Evolutionary conservation across 2,113 vertebrate species (phyloP), one percentile per base, ranked within the genome.

Genomic region (Mesitornis unicolor): DNA sequence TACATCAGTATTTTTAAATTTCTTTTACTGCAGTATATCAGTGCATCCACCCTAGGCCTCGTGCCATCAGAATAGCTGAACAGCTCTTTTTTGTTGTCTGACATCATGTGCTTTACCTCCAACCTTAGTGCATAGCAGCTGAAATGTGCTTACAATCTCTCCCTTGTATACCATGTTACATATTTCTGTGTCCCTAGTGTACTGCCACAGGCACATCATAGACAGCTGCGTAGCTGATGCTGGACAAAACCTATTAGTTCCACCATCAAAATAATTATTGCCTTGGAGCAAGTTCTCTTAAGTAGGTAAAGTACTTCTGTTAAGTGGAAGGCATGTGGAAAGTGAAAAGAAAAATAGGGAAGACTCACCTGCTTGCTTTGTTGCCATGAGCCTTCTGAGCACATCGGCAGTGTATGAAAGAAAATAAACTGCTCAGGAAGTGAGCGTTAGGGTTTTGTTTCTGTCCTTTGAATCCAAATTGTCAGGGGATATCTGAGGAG

Each of bases 121-220:
- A 84, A 1, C n/a, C 60, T 74, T 40, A 29, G 28, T 3, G 7
- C 4, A 0, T 38, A 75, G 56, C 56, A 51, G 1, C 63, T 71
- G 63, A 67, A 69, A 35, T 4, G 35, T 74, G 38, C 16, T 63
- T 47, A 6, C 18, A 29, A n/a, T 33, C 35, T 54, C 57, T 45
- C 7, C 14, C 18, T 33, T 60, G 0, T 24, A 1, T 35, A 33
- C 51, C 38, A 28, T 59, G 10, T 54, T 38, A 6, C 20, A 2
- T 45, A 4, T 74, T 83, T 20, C n/a, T 0, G 0, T 24, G n/a
- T 80, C 63, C 56, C 40, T 61, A 56, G 28, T 47, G 69, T 47
- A 16, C 43, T 60, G 51, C 79, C 47, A 35, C 47, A 18, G 90
- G 26, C 0, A 0, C n/a, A 3, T n/a, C 35, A 6, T 4, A 51